Evolutionary conservation across 2,797 vertebrate genomes (phyloP), one percentile per base, ranked within the genome.

Genomic region (Paedocypris micromegethes): DNA sequence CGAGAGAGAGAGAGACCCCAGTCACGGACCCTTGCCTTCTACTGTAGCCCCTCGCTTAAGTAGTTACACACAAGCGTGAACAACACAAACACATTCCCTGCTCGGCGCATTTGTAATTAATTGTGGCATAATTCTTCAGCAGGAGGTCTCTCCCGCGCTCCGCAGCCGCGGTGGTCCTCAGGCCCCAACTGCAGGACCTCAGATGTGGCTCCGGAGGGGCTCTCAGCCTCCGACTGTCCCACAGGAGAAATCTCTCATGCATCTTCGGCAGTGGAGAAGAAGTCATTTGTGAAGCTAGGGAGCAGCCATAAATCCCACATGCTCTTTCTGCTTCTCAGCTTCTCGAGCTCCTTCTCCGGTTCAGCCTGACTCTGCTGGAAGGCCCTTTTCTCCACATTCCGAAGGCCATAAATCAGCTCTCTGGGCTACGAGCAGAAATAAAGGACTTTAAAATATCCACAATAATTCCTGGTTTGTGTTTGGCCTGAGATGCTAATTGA

Each of bases 41-140:
- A 47, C 37, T 7, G 23, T 23, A 23, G 23, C 23, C 23, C 23
- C 23, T 54, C 62, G 69, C 60, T 68, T 71, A 68, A 57, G 77
- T 56, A 72, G 50, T 40, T 45, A 49, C 44, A 50, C 9, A 49
- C 46, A 42, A 40, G 47, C 57, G 49, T 47, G 57, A 61, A 55
- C 37, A 52, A 49, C 49, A 67, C 44, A 23, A 41, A 70, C 37
- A 49, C 37, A 23, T 23, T 42, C 50, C 58, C 38, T 61, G 77
- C 50, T 50, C 60, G 52, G 7, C 80, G 78, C 84, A 83, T 72
- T 68, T 85, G 76, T 80, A 82, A 77, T 84, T 86, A 87, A 88
- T 86, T 78, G 81, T 83, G 67, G 79, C 83, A 83, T 82, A 75
- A 86, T 81, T 86, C 84, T 77, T 78, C 71, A 81, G 87, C 82